Percentiles rank a stretch among this genome's conserved stretches.
These are phyloP conservation scores for Ctena decussata DNA, from an alignment of 2,888 invertebrate genomes.

Conservation along the genomic window DNA sequence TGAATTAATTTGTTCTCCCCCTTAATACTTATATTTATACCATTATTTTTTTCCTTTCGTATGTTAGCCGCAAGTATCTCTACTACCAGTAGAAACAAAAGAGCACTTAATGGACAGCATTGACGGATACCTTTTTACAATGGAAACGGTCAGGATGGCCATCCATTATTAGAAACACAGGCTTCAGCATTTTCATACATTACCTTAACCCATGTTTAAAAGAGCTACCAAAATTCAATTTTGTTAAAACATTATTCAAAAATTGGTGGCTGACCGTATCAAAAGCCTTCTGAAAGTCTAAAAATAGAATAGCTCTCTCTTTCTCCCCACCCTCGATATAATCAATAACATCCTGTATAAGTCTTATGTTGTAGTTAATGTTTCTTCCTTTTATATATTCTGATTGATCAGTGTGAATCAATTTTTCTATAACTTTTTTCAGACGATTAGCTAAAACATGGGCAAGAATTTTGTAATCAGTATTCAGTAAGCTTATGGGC, in stretches of 20 bases:
- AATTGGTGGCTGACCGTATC: neutral
- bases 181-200: neutral
- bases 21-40: too few species aligned
- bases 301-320: conserved; percentile 10
- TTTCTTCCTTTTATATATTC: conserved; percentile 22
- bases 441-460: conserved; percentile 9
- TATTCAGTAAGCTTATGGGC: conserved; percentile 20
- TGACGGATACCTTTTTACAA: conserved; percentile 14
- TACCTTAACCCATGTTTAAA: neutral
- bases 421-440: neutral
- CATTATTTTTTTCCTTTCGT: neutral
- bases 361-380: conserved; percentile 18
- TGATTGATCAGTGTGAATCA: conserved; percentile 8
- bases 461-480: conserved; percentile 18
- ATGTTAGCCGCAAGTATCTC: conserved; percentile 2
- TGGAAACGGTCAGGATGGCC: neutral
- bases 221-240: conserved; percentile 5
- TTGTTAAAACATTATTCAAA: neutral
- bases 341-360: conserved; percentile 29
- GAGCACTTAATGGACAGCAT: conserved; percentile 13
- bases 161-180: conserved; percentile 15
- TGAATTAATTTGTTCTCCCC: too few species aligned
- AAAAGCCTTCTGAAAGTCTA: conserved; percentile 7
- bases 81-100: conserved; percentile 15
- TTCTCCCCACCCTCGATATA: neutral